Evolutionary conservation across 2,888 invertebrate species (phyloP), one percentile per base, ranked within the genome.

Genomic region (Julus scandinavius): DNA sequence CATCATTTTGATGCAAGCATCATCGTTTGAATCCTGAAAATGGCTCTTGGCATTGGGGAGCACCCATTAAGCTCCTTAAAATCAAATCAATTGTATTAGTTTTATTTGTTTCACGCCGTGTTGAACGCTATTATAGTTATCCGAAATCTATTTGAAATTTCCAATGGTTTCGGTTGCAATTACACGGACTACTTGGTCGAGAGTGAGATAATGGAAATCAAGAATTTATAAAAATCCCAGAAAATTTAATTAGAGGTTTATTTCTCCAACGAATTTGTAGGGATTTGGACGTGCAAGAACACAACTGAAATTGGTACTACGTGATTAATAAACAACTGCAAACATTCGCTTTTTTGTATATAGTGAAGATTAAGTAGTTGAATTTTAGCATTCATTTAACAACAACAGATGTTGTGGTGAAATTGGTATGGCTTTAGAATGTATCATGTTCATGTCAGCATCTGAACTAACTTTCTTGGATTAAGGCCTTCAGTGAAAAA

Each of bases 101-200:
- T 38, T 80, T 38, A 38, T 80, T 80, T 13, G 80, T 80, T 80
- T 80, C 80, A 80, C 38, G 80, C 80, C 13, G 38, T 0, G 80
- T 40, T 80, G 38, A 80, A 40, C 80, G 80, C 38, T 38, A 29
- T 80, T 80, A n/a, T n/a, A 80, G 15, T 38, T 80, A 80, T 80
- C 80, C 11, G 38, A 80, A 80, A 40, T 80, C 38, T 9, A 80
- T 80, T 80, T 11, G 15, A 9, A 15, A 38, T 38, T 80, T 38
- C 38, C 80, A 3, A 80, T 40, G 2, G 11, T 38, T 80, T 29
- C 80, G 13, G 15, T 29, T 2, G 29, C 38, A 80, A 40, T 80
- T 80, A 11, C 4, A 13, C 72, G 29, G n/a, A 72, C 29, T 7
- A 72, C 29, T 80, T 80, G 7, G 80, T 80, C 20, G 63, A 17